These are phyloP conservation scores for Falco berigora DNA, from an alignment of 2,797 vertebrate species.

Conservation along the genomic window DNA sequence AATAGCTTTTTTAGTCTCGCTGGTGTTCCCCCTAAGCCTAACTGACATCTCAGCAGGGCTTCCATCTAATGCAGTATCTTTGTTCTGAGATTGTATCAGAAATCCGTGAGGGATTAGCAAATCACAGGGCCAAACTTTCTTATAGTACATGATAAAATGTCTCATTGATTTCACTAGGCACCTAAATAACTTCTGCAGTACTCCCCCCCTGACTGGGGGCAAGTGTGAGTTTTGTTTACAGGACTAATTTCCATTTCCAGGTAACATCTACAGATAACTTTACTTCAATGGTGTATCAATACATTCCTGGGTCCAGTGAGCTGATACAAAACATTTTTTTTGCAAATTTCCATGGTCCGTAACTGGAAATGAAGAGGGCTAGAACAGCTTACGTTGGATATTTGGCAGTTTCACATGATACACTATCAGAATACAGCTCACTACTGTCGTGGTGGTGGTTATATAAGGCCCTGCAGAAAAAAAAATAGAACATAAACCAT, in stretches of 20 bases:
- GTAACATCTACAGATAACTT: not conserved
- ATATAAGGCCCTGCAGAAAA: not conserved
- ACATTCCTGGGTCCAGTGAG: not conserved
- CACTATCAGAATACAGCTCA: not conserved
- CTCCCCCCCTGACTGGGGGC: not conserved
- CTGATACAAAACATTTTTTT: not conserved
- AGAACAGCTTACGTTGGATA: not conserved
- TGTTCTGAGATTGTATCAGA: not conserved
- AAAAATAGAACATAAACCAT: not conserved
- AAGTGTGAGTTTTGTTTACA: not conserved
- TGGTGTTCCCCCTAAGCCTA: not conserved
- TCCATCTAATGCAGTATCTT: not conserved
- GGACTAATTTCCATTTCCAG: not conserved
- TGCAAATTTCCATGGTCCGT: not conserved
- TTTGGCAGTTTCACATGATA: not conserved
- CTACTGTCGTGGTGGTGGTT: not conserved
- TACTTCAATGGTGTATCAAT: not conserved
- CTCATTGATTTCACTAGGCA: not conserved
- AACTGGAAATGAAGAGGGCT: not conserved
- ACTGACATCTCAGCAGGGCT: not conserved
- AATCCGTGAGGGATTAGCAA: not conserved
- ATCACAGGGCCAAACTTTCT: not conserved
- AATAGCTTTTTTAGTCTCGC: not conserved
- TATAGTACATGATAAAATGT: not conserved
- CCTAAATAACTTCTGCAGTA: not conserved